Evolutionary conservation across 2,888 invertebrate genomes (phyloP).

Genomic region (Drosophila diplacantha): DNA sequence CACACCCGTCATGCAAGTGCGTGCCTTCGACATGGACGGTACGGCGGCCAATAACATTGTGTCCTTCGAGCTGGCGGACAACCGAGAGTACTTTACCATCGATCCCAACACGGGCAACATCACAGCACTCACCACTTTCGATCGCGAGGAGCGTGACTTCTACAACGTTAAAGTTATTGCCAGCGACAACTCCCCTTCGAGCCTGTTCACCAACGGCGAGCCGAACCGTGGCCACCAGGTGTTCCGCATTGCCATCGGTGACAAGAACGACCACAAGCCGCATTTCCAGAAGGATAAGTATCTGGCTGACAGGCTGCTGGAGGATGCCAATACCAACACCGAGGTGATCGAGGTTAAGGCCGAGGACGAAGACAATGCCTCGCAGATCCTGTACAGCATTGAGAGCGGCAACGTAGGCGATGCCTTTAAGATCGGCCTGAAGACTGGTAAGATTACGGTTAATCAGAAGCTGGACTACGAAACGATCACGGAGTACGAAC

Average conservation of each 20-base stretch:
- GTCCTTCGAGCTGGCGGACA: conserved; percentile 85
- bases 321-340: conserved; percentile 89
- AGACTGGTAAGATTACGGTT: conserved; percentile 91
- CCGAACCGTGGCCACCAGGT: conserved; percentile 89
- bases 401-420: conserved; percentile 90
- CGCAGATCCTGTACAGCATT: conserved; percentile 91
- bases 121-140: conserved; percentile 88
- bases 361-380: conserved; percentile 91
- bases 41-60: conserved; percentile 90
- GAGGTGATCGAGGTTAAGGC: conserved; percentile 93
- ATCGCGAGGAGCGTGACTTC: conserved; percentile 89
- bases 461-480: conserved; percentile 89
- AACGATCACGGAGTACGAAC: conserved; percentile 88
- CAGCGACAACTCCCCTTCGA: conserved; percentile 92
- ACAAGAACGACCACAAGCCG: conserved; percentile 97
- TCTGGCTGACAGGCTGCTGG: conserved; percentile 86
- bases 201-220: conserved; percentile 81
- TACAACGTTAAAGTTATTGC: conserved; percentile 95
- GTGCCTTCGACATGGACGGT: conserved; percentile 91
- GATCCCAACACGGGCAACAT: conserved; percentile 92
- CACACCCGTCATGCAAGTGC: conserved; percentile 90
- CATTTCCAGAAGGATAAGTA: conserved; percentile 88
- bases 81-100: conserved; percentile 87
- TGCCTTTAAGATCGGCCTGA: conserved; percentile 90
- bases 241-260: conserved; percentile 93